Evolutionary conservation across 2,888 invertebrate species (phyloP), one percentile per base, ranked within the genome.

Genomic region (Xylota sylvarum): DNA sequence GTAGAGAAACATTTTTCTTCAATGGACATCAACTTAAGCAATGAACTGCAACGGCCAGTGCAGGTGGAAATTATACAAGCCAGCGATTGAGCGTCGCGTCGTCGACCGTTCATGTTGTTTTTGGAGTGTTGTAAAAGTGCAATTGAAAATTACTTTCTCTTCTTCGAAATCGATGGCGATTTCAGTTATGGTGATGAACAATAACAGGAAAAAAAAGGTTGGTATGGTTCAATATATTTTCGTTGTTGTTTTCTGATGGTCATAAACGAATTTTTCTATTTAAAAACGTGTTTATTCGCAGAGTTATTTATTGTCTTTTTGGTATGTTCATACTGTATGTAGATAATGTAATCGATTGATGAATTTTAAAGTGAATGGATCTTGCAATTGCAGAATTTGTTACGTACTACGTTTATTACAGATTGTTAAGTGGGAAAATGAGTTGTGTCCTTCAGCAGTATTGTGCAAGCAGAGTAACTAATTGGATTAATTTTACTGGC

Each of bases 71-170:
- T 70, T 52, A 23, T 58, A 55, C 60, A 79, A 76, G 50, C n/a
- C 3, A 52, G 19, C 40, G 62, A 40, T 69, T 60, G 48, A 76
- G 40, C 46, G 48, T 37, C 6, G 14, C 27, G 43, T 58, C 35
- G 27, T 65, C 27, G 27, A 35, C 19, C 10, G 14, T 14, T 70
- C 48, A 74, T 74, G 62, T 84, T 84, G 58, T 73, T 83, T 67
- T 67, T 79, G 67, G 48, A 73, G 37, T 72, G 43, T 80, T 85
- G 80, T 76, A 67, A 70, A 74, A 79, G 52, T 72, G 70, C 80
- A 80, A 67, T 72, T 72, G 80, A 72, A 80, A 85, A 72, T 72
- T 43, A 85, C 85, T 85, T 85, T 85, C 85, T 77, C 85, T 85
- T 80, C 72, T 65, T 76, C 40, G 76, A 85, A 85, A 72, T 80